phyloP scores from a whole-genome alignment of 2,113 vertebrate genomes.

The Psephotus haematonotus region DNA sequence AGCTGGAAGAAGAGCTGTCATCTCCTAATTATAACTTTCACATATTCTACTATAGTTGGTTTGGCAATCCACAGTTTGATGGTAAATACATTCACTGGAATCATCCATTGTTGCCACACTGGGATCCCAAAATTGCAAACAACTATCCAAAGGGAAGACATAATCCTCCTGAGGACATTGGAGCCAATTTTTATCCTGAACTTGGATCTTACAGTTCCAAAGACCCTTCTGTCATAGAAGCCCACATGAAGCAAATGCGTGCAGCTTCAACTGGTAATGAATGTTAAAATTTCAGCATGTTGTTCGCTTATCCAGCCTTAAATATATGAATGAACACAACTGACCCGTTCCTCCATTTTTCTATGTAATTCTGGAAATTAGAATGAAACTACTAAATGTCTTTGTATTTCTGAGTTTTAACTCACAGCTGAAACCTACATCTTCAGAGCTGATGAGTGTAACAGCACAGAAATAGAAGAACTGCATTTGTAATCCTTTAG shows the following conservation, averaged over 20 bases:
- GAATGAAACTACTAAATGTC: neutral
- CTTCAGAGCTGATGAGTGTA: neutral
- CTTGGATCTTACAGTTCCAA: conserved; percentile 93
- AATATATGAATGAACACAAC: neutral
- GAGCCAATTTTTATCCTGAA: conserved; percentile 93
- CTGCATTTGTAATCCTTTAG: neutral
- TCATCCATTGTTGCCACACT: conserved; percentile 88
- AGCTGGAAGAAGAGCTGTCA: conserved; percentile 74
- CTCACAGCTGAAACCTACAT: neutral
- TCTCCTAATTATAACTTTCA: conserved; percentile 92
- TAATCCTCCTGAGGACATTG: conserved; percentile 91
- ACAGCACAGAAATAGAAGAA: neutral
- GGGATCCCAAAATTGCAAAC: conserved; percentile 90
- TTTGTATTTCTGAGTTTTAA: neutral
- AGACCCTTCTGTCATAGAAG: conserved; percentile 89
- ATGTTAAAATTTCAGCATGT: neutral
- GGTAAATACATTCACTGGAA: conserved; percentile 97
- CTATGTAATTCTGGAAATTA: neutral
- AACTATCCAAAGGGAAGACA: conserved; percentile 88
- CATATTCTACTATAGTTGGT: conserved; percentile 95
- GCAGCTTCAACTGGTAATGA: conserved; percentile 90
- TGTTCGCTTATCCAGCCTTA: neutral
- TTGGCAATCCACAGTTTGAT: conserved; percentile 90
- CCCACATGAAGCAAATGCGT: conserved; percentile 92
- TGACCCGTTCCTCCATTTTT: neutral